A percentile compares a stretch with the other conserved stretches of the same genome.
phyloP scores from a whole-genome alignment of 2,113 vertebrate genomes.

The Camelus dromedarius region DNA sequence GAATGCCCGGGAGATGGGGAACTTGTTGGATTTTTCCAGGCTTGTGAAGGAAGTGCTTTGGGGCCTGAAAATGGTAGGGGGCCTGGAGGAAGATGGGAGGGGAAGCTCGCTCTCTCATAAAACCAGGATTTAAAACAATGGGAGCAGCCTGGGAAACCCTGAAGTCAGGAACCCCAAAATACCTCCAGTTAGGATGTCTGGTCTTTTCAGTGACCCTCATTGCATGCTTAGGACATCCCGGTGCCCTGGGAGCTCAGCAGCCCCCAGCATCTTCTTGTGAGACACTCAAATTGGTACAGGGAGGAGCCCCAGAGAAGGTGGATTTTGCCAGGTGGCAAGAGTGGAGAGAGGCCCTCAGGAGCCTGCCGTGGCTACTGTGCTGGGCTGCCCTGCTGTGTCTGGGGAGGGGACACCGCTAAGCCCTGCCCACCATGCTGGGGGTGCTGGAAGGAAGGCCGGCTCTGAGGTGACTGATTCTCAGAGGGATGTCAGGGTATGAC shows the following conservation, averaged over 20 bases:
- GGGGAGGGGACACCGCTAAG: background rate
- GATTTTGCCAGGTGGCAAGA: background rate
- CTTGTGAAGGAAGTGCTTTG: background rate
- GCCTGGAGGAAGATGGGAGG: background rate
- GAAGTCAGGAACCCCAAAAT: background rate
- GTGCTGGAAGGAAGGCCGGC: background rate
- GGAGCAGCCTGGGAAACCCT: background rate
- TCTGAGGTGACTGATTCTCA: background rate
- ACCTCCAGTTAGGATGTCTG: background rate
- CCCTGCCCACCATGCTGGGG: accelerated
- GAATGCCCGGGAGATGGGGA: background rate
- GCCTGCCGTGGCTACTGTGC: background rate
- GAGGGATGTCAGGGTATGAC: too few species aligned
- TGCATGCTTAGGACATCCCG: accelerated
- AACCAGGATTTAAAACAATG: background rate
- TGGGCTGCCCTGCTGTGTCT: background rate
- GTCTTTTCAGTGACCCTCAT: background rate
- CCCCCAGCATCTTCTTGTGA: too few species aligned
- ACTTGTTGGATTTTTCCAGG: background rate
- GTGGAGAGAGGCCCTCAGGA: background rate
- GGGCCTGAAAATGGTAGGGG: background rate
- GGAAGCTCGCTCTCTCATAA: background rate
- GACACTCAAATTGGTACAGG: background rate
- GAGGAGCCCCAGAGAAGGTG: background rate
- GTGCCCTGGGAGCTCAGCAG: too few species aligned